Base-by-base conservation (phyloP, 2,888 invertebrate genomes). In the Automeris io region DNA sequence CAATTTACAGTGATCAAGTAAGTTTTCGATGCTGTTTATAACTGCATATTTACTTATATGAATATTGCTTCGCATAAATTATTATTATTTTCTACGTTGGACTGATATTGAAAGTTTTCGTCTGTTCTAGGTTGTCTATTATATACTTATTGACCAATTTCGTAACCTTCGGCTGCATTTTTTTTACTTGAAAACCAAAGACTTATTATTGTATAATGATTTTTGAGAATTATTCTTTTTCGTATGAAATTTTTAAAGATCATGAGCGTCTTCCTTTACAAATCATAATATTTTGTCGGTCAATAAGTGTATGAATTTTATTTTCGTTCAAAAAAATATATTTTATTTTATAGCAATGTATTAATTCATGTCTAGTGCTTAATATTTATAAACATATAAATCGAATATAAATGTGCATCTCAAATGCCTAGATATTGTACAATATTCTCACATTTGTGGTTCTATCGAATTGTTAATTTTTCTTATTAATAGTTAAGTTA, bases 371-470 rank as follows among this genome's bases (percentile, higher is more conserved):
- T 64, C 61, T 75, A 83, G 77, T 76, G 79, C 78, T 80, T 80
- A 74, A 72, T 79, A 79, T 71, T 60, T 77, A 73, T 75, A 73
- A 5, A 13, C 70, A 61, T n/a, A n/a, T n/a, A 62, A 39, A 25
- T 13, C 19, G 63, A 47, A 45, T 61, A 66, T 72, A 68, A 25
- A 41, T 69, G 77, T 73, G 77, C 85, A 82, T 79, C 77, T 63
- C 72, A 79, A 75, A 85, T 85, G 85, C 85, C 83, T 85, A 85
- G 77, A 69, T 72, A 73, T 70, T 82, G 82, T 83, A 83, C 80
- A 81, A 83, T 78, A 64, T 76, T 75, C 70, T 69, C 62, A 69
- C 66, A 60, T 64, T 70, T 64, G 69, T 75, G 85, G 78, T 82
- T 78, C 78, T 82, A 75, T 78, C 72, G 48, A 69, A 65, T 68